Conservation (phyloP, 2,113 vertebrate species). For the Agelaius phoeniceus region DNA sequence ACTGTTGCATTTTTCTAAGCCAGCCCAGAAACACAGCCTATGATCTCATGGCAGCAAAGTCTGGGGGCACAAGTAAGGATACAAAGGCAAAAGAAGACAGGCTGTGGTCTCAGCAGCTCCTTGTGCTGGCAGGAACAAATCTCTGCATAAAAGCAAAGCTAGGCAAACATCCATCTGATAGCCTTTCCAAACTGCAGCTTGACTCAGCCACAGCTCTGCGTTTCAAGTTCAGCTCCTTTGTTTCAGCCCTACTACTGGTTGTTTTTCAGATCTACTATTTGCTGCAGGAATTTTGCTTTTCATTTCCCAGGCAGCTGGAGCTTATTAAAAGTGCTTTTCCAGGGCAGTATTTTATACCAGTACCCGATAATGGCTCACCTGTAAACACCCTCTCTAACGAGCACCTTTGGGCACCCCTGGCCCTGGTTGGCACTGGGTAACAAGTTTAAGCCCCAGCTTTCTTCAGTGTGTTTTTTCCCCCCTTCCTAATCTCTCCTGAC, state of each 20-base stretch:
- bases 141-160: neutral
- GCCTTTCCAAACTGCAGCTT: neutral
- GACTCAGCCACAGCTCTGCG: neutral
- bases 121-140: neutral
- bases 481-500: conserved; percentile 46
- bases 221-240: neutral
- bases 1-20: neutral
- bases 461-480: neutral
- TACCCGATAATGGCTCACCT: conserved; percentile 44
- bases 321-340: conserved; percentile 20
- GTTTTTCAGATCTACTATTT: neutral
- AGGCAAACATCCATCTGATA: neutral
- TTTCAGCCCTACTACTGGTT: neutral
- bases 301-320: conserved; percentile 51
- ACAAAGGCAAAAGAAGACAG: neutral
- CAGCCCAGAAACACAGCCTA: neutral
- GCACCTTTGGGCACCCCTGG: neutral
- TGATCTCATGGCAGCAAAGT: neutral
- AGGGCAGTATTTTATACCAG: conserved; percentile 33
- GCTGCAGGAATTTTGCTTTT: conserved; percentile 25
- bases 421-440: neutral
- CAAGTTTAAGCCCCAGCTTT: neutral
- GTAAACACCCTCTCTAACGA: conserved; percentile 61
- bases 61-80: neutral
- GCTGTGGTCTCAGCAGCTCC: neutral